phyloP scores from a whole-genome alignment of 2,888 invertebrate species.

The Lasioglossum villosulum region DNA sequence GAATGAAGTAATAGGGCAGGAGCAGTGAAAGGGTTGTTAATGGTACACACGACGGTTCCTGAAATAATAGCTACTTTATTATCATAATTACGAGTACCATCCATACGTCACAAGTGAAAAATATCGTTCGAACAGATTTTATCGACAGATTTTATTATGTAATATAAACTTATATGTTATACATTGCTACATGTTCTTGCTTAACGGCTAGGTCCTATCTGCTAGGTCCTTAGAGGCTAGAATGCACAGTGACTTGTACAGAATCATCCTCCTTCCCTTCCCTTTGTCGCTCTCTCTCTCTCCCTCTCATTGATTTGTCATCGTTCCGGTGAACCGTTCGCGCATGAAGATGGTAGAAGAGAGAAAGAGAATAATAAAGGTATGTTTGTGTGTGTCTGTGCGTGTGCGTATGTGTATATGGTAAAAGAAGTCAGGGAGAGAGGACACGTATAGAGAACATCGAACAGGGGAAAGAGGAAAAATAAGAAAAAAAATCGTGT shows the following conservation, averaged over 20 bases:
- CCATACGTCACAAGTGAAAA: conserved; percentile 72
- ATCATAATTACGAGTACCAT: conserved; percentile 62
- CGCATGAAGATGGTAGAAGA: conserved; percentile 44
- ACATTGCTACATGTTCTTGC: conserved; percentile 81
- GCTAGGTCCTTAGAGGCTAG: conserved; percentile 79
- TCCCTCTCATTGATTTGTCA: conserved; percentile 68
- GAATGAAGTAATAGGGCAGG: background rate
- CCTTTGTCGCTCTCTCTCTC: conserved; percentile 47
- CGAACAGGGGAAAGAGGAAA: background rate
- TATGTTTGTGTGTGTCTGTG: background rate
- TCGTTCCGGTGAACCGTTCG: conserved; percentile 56
- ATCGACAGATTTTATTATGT: conserved; percentile 83
- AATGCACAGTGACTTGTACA: conserved; percentile 83
- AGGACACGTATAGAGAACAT: background rate
- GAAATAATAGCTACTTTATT: conserved; percentile 71
- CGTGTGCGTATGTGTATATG: background rate
- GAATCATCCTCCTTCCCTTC: conserved; percentile 73
- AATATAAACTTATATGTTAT: conserved; percentile 84
- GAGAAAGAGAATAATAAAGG: conserved; percentile 48
- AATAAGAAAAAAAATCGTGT: background rate
- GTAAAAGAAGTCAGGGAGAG: conserved; percentile 6
- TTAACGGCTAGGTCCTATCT: conserved; percentile 76
- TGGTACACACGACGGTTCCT: conserved; percentile 49
- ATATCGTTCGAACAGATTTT: conserved; percentile 74
- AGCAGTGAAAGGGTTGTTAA: background rate